Evolutionary conservation across 2,888 invertebrate species (phyloP).

Genomic region (Eudasyphora cyanicolor): DNA sequence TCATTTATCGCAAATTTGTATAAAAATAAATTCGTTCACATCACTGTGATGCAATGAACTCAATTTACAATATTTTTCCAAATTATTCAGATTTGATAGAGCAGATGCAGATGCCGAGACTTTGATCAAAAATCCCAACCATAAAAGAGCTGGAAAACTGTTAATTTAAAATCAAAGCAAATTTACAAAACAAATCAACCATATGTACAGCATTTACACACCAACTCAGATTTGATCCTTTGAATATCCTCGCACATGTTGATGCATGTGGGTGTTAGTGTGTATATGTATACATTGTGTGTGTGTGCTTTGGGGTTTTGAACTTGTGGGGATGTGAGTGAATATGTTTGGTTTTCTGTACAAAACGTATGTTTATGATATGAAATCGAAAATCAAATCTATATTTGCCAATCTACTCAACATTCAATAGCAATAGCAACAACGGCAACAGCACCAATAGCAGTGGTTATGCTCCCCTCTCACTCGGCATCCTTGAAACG

Average conservation of each 20-base stretch:
- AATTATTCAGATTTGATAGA: neutral
- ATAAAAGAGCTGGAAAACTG: conserved; percentile 41
- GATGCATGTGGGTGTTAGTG: conserved; percentile 72
- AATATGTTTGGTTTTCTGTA: conserved; percentile 31
- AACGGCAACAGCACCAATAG: conserved; percentile 15
- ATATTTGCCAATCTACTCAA: conserved; percentile 50
- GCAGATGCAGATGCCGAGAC: neutral
- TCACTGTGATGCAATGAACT: conserved; percentile 29
- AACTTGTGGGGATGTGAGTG: conserved; percentile 23
- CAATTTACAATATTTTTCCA: conserved; percentile 33
- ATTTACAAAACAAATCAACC: conserved; percentile 57
- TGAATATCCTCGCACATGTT: conserved; percentile 24
- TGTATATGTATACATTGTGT: conserved; percentile 68
- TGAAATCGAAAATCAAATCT: conserved; percentile 62
- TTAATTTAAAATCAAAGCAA: conserved; percentile 61
- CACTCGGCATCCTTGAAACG: neutral
- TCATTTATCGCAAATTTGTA: neutral
- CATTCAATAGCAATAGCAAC: conserved; percentile 8
- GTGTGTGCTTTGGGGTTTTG: conserved; percentile 46
- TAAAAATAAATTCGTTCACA: neutral
- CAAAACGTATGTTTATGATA: conserved; percentile 43
- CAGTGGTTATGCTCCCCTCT: neutral
- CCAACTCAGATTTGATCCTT: neutral
- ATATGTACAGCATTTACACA: conserved; percentile 17
- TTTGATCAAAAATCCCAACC: conserved; percentile 52